Conservation (phyloP, 1,140 invertebrate genomes). For the Apis cerana region DNA sequence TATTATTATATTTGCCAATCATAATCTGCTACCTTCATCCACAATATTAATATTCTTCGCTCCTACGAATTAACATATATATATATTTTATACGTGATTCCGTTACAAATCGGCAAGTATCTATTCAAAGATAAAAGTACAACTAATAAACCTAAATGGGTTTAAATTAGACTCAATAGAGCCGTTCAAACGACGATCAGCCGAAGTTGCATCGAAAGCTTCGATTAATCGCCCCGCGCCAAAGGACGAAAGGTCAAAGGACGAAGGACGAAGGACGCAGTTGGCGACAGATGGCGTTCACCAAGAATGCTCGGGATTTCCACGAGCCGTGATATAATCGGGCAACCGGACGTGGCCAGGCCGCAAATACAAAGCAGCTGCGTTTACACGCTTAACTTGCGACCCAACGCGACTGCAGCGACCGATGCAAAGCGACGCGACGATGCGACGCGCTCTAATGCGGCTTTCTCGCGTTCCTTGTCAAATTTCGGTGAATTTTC, state of each 20-base stretch:
- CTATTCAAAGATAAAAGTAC: no score
- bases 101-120: no score
- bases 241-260: neutral
- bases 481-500: neutral
- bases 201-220: no score
- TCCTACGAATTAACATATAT: no score
- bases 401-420: conserved; percentile 23
- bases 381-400: conserved; percentile 59
- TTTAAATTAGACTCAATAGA: no score
- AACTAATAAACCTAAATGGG: no score
- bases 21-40: no score
- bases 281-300: conserved; percentile 62
- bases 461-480: neutral
- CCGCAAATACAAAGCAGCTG: conserved; percentile 66
- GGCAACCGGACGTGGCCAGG: conserved; percentile 31
- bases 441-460: conserved; percentile 17
- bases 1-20: no score
- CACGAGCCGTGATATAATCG: conserved; percentile 58
- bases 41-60: no score
- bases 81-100: no score
- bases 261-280: neutral
- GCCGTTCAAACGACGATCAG: no score
- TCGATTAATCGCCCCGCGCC: neutral
- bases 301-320: conserved; percentile 63
- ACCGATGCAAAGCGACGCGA: neutral